Conservation (phyloP, 2,797 vertebrate genomes). For the Chiroxiphia lanceolata region DNA sequence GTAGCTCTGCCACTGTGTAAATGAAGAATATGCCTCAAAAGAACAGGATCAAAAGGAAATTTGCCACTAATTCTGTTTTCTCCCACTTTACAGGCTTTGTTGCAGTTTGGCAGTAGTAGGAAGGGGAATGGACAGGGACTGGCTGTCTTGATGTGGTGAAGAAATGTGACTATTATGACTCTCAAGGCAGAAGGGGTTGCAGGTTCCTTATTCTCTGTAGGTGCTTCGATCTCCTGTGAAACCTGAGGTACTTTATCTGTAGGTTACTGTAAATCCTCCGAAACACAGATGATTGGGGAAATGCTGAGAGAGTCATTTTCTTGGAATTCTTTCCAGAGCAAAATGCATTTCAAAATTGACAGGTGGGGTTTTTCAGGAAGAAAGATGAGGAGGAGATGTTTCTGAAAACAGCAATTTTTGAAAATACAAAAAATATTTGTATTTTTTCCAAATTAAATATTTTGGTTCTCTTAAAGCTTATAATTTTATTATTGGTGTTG, state of each 20-base stretch:
- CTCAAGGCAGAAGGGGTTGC: not conserved
- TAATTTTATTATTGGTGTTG: not conserved
- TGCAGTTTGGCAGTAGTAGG: not conserved
- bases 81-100: not conserved
- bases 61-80: not conserved
- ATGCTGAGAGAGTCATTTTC: not conserved
- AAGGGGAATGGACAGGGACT: not conserved
- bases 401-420: not conserved
- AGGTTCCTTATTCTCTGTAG: not conserved
- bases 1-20: not conserved
- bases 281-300: rapidly evolving
- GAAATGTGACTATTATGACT: not conserved
- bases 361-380: not conserved
- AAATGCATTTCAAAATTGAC: not conserved
- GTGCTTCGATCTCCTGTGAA: not conserved
- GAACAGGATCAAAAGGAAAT: not conserved
- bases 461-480: not conserved
- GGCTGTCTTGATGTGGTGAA: not conserved
- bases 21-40: not conserved
- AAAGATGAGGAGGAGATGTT: not conserved
- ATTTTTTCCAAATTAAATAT: not conserved
- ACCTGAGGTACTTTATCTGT: not conserved
- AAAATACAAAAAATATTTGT: not conserved
- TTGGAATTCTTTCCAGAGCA: not conserved
- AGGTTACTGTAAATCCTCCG: not conserved